Evolutionary conservation across 1,140 invertebrate genomes (phyloP), one percentile per base, ranked within the genome.

Genomic region (Caenorhabditis latens): DNA sequence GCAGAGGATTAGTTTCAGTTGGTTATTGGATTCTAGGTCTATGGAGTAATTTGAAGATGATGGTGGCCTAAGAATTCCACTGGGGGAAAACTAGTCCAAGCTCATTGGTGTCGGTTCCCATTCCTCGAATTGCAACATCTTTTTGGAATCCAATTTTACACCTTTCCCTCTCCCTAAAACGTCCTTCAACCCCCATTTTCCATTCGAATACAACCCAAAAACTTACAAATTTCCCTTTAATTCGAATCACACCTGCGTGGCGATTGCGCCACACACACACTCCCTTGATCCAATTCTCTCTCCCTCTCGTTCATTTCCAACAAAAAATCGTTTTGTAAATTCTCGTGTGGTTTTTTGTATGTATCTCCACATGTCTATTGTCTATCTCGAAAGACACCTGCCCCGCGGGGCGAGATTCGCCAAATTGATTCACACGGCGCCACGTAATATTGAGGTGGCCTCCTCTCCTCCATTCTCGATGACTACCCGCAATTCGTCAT

Each of bases 401-500:
- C 9, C 21, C 21, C 32, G 63, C 58, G 58, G 24, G n/a, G n/a
- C 61, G 61, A 79, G 71, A 79, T 79, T 79, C 71, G 71, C 71
- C 71, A 79, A 79, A 79, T 79, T 79, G 71, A 50, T 79, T 79
- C 71, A 53, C 71, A 42, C 19, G 46, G 19, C 61, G 61, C 61
- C 61, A 63, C 24, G 24, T 21, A 63, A 11, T 16, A 8, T 8
- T 58, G 9, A 5, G n/a, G 11, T 13, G 61, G 61, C 24, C 14
- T 19, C 55, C 14, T 14, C 9, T 9, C 9, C 9, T 53, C 50
- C 50, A 9, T 53, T 32, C 32, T 32, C 32, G 32, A 32, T 32
- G 32, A 32, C 32, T 16, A 19, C 14, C 55, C 61, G 61, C 61
- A 63, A 63, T 63, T 63, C 32, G 61, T 40, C 61, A 63, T 63